phyloP scores from a whole-genome alignment of 2,113 vertebrate species.

The Tragelaphus imberbis region DNA sequence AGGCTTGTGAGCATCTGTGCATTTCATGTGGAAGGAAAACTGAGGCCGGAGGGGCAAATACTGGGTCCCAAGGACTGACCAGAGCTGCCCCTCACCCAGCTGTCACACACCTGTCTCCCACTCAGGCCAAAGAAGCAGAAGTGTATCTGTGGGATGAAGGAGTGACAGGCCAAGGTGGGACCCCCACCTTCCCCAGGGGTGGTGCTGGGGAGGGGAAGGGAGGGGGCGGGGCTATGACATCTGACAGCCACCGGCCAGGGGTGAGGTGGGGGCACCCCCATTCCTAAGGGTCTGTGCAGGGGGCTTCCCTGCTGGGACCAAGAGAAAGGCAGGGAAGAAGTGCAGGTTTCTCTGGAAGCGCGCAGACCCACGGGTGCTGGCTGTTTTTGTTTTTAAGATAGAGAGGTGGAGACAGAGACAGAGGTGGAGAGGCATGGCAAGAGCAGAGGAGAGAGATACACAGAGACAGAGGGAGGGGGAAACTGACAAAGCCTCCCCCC shows the following conservation, averaged over 20 bases:
- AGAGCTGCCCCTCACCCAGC: too few relatives aligned
- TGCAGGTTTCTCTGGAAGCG: too few relatives aligned
- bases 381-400: neutral
- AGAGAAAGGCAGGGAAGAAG: neutral
- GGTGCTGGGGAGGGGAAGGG: too few relatives aligned
- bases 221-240: neutral
- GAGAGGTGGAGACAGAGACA: neutral
- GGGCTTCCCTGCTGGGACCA: neutral
- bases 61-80: too few relatives aligned
- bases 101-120: too few relatives aligned
- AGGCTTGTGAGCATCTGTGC: neutral
- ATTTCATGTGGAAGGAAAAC: neutral
- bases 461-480: too few relatives aligned
- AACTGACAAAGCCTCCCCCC: too few relatives aligned
- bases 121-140: neutral
- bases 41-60: neutral
- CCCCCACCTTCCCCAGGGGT: neutral
- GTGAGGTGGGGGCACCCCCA: neutral
- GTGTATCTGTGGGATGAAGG: neutral
- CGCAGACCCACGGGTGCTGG: neutral
- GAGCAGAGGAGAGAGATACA: neutral
- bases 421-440: neutral
- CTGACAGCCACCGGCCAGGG: neutral
- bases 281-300: neutral
- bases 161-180: neutral